A percentile compares a stretch with the other conserved stretches of the same genome.
These are phyloP conservation scores for Drosophila nr. medialis DNA, from an alignment of 2,888 invertebrate genomes.

Conservation along the genomic window DNA sequence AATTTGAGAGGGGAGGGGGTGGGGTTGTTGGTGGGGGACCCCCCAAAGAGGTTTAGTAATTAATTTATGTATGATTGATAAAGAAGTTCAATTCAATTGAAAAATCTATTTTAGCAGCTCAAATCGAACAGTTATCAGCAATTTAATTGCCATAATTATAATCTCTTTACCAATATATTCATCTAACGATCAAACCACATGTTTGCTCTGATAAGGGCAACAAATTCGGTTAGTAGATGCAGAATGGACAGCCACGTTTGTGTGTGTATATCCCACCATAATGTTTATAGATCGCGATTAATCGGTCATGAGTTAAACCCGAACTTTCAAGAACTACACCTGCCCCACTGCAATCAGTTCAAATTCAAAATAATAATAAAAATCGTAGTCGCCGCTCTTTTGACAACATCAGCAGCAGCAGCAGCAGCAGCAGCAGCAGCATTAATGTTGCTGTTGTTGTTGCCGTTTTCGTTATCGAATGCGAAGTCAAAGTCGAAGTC, in stretches of 20 bases:
- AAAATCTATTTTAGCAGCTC: not conserved
- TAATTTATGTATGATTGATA: not conserved
- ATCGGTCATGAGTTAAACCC: not conserved
- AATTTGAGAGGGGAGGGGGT: too few species aligned
- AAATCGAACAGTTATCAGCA: not conserved
- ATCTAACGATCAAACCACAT: constrained; percentile 6
- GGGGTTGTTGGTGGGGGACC: too few species aligned
- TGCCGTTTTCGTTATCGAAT: constrained; percentile 39
- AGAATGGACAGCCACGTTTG: not conserved
- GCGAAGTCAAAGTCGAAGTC: constrained; percentile 41
- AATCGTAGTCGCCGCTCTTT: not conserved
- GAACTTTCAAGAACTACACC: constrained; percentile 19
- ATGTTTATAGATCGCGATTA: not conserved
- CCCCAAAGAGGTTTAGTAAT: not conserved
- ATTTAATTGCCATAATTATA: constrained; percentile 3
- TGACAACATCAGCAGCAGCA: not conserved
- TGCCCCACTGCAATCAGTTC: not conserved
- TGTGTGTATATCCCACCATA: not conserved
- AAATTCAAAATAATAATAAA: not conserved
- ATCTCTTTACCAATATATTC: constrained; percentile 6
- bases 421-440: not conserved
- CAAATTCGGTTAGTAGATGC: not conserved
- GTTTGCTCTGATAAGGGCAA: not conserved
- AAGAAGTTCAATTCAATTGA: not conserved
- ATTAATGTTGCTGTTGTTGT: constrained; percentile 8